phyloP scores from a whole-genome alignment of 2,888 invertebrate genomes.

The Pristionchus maxplancki region DNA sequence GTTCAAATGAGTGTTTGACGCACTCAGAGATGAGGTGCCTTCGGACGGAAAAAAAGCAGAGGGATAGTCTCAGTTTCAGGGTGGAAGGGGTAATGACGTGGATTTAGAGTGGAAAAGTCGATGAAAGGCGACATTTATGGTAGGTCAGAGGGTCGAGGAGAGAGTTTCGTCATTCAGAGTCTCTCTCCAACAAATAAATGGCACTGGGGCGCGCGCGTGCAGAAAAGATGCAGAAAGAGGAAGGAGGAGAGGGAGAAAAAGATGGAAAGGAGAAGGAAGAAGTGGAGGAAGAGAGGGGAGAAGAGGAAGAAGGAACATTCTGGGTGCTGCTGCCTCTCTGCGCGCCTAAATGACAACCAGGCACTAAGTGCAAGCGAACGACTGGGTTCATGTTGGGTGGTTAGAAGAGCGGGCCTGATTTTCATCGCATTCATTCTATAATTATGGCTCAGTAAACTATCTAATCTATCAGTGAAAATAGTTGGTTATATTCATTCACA shows the following conservation, averaged over 20 bases:
- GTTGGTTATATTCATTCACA: too few species aligned
- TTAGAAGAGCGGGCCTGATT: not conserved
- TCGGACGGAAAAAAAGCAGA: constrained; percentile 3
- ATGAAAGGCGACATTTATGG: constrained; percentile 1
- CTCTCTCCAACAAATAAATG: not conserved
- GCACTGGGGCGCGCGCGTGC: constrained; percentile 1
- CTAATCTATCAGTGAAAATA: too few species aligned
- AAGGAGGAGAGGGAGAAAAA: not conserved
- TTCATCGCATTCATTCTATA: not conserved
- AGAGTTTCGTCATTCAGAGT: constrained; percentile 5
- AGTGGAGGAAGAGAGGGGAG: not conserved
- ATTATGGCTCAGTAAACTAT: too few species aligned
- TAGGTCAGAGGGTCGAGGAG: not conserved
- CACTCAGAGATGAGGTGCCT: constrained; percentile 23
- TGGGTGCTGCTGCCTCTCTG: not conserved
- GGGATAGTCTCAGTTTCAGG: constrained; percentile 3
- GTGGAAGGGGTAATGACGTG: not conserved
- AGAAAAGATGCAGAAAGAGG: constrained; percentile 20
- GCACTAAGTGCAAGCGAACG: not conserved
- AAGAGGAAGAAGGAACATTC: constrained; percentile 46
- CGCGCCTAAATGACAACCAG: not conserved
- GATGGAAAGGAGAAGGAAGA: not conserved
- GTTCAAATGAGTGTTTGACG: constrained; percentile 51
- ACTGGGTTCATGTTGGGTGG: not conserved
- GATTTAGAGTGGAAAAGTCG: not conserved